Evolutionary conservation across 2,888 invertebrate genomes (phyloP).

Genomic region (Apamea crenata): DNA sequence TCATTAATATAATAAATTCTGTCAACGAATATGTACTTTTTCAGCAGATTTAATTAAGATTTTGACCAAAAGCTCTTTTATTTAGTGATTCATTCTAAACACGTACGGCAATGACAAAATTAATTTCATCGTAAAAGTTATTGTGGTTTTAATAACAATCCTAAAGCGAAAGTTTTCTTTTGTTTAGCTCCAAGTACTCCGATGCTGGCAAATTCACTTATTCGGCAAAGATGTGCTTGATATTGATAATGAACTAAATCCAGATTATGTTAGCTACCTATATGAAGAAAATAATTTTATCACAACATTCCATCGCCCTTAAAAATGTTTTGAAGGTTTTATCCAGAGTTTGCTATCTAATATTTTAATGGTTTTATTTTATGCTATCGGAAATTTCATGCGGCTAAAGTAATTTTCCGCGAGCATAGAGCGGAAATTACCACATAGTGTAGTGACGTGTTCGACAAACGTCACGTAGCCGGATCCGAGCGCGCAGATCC

Average conservation of each 20-base stretch:
- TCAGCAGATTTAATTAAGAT: conserved; percentile 7
- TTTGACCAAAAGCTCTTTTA: not conserved
- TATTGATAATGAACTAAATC: conserved; percentile 14
- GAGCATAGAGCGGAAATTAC: conserved; percentile 89
- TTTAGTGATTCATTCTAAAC: conserved; percentile 3
- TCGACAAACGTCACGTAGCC: conserved; percentile 90
- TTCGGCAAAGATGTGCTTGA: not conserved
- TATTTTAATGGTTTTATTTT: conserved; percentile 84
- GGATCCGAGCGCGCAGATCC: conserved; percentile 89
- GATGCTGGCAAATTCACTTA: not conserved
- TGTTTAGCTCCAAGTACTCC: not conserved
- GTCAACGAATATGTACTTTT: conserved; percentile 6
- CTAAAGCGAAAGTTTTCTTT: not conserved
- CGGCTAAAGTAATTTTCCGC: conserved; percentile 90
- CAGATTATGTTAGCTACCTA: not conserved
- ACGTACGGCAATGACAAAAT: not conserved
- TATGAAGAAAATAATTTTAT: conserved; percentile 32
- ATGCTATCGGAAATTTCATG: conserved; percentile 88
- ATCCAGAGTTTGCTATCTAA: conserved; percentile 72
- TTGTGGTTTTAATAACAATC: not conserved
- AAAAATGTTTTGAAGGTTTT: conserved; percentile 65
- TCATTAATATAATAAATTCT: conserved; percentile 19
- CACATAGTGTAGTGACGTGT: conserved; percentile 90
- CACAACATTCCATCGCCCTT: conserved; percentile 46
- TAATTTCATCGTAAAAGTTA: conserved; percentile 6